Evolutionary conservation across 1,140 invertebrate species (phyloP), one percentile per base, ranked within the genome.

Genomic region (Danaus plexippus): DNA sequence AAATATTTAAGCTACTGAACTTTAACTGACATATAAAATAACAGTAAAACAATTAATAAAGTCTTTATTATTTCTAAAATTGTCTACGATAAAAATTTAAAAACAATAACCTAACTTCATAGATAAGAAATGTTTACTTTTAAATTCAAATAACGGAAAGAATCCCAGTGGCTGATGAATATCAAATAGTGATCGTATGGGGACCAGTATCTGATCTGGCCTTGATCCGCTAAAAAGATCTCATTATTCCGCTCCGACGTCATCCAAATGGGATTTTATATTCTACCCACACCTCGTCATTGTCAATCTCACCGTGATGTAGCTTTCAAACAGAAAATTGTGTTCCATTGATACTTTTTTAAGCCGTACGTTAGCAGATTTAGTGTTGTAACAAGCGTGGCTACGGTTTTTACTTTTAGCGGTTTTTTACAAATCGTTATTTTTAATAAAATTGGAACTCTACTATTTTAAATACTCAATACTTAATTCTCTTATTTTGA

Each of bases 201-300:
- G 22, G 22, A 5, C 22, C 22, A 32, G 22, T 77, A 82, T 83
- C 78, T 79, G 80, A 83, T 83, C 74, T 73, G 73, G 78, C 83
- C 83, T 85, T 81, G 43, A 67, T 61, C 72, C 73, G 67, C 77
- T 80, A 83, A 83, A 85, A 82, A 83, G 80, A 79, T 67, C 68
- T 83, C 68, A 85, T 85, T 85, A 85, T 85, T 85, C 78, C 78
- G 80, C 77, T 69, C 77, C 68, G 63, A 32, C 22, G 22, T 53
- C 67, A 67, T 63, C 13, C 57, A 65, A 78, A 83, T 74, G 66
- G 75, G 80, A 83, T 83, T 85, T 85, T 83, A 78, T 77, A 63
- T 83, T 77, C 66, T 54, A 61, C 48, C 75, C 74, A 83, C 81
- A 85, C 81, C 81, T 85, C 71, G 59, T 61, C 62, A 71, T 77